Percentiles rank a stretch among this genome's conserved stretches.
Conservation (phyloP, 2,888 invertebrate species). For the Stenotaenia linearis region DNA sequence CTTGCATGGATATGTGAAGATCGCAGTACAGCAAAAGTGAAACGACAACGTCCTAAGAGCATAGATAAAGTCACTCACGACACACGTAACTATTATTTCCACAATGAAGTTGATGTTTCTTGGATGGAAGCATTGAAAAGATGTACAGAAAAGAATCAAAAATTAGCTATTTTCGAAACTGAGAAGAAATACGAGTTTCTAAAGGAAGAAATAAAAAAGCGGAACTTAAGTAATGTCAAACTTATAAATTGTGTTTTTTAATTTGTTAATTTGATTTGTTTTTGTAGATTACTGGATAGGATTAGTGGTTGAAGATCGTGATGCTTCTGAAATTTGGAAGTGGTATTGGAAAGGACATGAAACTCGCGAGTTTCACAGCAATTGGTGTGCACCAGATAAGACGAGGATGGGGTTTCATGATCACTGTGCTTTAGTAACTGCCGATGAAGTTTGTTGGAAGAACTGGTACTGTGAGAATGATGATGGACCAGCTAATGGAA, state of each 20-base stretch:
- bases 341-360: not conserved
- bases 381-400: not conserved
- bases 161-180: not conserved
- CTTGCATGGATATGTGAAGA: too few species aligned
- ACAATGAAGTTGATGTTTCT: not conserved
- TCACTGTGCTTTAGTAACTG: not conserved
- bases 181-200: not conserved
- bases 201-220: not conserved
- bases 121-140: not conserved
- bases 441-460: not conserved
- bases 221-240: not conserved
- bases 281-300: not conserved
- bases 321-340: not conserved
- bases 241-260: not conserved
- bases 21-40: not conserved
- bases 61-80: not conserved
- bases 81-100: not conserved
- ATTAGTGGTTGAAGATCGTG: not conserved
- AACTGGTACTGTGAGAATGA: not conserved
- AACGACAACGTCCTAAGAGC: not conserved
- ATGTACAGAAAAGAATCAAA: not conserved
- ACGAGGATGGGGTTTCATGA: not conserved
- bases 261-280: not conserved
- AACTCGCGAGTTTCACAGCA: not conserved
- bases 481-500: not conserved